Evolutionary conservation across 2,113 vertebrate species (phyloP), one percentile per base, ranked within the genome.

Genomic region (Taurulus bubalis): DNA sequence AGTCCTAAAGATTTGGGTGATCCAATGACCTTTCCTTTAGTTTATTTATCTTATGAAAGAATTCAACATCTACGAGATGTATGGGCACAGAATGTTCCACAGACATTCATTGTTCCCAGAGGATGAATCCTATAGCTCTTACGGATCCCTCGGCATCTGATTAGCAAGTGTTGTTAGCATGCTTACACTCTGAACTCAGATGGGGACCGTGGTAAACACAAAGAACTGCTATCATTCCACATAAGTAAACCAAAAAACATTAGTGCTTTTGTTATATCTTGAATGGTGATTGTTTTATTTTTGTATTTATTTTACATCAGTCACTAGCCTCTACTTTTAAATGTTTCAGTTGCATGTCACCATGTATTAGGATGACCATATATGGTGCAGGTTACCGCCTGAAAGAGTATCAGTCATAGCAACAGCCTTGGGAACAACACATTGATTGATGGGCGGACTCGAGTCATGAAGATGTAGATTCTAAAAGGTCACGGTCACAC

Each of bases 391-490:
- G 47, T 49, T 20, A 49, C 14, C 14, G 3, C 16, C 3, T 4
- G 18, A 49, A 49, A 49, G 2, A 49, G 18, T 16, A 6, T 49
- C 47, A 22, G 6, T 20, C 14, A 45, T 15, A 20, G 18, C 47
- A 49, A 22, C 49, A 51, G 20, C 49, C 49, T 22, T n/a, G 22
- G 49, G n/a, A 56, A 56, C 53, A 56, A 56, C 53, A 26, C 11
- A 56, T 56, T 55, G 53, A 56, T 26, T 56, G 53, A 56, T 56
- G n/a, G n/a, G 53, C n/a, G 4, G n/a, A 56, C n/a, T 56, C 53
- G 4, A 56, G n/a, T 26, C 26, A 24, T 56, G 14, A 63, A 22
- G 60, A 64, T 24, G 62, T 20, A 20, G 58, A 60, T 32, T 34
- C 53, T 4, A 12, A 15, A n/a, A 64, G 22, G 63, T 65, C 36